Evolutionary conservation across 2,113 vertebrate genomes (phyloP).

Genomic region (Cryptoleucopteryx plumbea): DNA sequence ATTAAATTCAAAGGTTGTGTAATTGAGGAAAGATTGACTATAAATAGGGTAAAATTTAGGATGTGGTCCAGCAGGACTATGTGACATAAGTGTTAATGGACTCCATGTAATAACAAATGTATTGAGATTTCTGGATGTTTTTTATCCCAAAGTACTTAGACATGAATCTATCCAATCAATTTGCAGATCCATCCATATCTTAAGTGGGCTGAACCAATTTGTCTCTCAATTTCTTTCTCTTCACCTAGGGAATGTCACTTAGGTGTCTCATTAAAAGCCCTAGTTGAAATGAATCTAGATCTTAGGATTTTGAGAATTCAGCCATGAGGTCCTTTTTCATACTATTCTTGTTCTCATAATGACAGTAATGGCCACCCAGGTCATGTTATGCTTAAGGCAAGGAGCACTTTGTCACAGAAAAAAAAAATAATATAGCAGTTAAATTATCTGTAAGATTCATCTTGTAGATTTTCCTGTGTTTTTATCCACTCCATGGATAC

Average conservation of each 20-base stretch:
- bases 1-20: not conserved
- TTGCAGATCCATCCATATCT: not conserved
- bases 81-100: not conserved
- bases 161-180: not conserved
- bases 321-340: not conserved
- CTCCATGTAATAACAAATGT: not conserved
- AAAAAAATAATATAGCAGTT: not conserved
- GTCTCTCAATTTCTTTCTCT: not conserved
- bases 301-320: not conserved
- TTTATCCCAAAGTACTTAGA: not conserved
- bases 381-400: not conserved
- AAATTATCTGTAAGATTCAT: not conserved
- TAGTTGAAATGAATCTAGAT: not conserved
- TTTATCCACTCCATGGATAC: not conserved
- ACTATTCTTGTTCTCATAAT: not conserved
- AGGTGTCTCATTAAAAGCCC: not conserved
- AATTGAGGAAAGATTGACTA: not conserved
- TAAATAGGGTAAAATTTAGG: not conserved
- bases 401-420: not conserved
- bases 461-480: not conserved
- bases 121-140: not conserved
- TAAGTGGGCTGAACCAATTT: not conserved
- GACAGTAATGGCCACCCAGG: not conserved
- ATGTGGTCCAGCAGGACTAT: not conserved
- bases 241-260: not conserved